phyloP scores from a whole-genome alignment of 2,888 invertebrate genomes.

The Zelleria hepariella region DNA sequence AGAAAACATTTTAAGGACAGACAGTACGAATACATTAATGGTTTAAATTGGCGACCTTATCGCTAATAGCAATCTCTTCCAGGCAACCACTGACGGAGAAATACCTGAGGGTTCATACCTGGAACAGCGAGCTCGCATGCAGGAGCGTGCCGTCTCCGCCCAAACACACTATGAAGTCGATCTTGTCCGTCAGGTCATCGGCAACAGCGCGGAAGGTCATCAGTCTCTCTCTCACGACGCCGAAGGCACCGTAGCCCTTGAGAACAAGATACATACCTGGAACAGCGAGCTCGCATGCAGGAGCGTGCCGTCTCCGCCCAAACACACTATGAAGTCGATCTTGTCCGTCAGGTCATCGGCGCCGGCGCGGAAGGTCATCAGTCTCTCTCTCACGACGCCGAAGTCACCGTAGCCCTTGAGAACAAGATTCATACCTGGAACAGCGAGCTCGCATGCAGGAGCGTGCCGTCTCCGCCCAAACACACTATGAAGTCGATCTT shows the following conservation, averaged over 20 bases:
- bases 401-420: slow-evolving; percentile 84
- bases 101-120: too few species aligned
- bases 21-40: too few species aligned
- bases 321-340: slow-evolving; percentile 96
- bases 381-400: slow-evolving; percentile 81
- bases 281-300: slow-evolving; percentile 95
- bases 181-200: slow-evolving; percentile 95
- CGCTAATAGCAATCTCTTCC: too few species aligned
- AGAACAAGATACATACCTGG: slow-evolving; percentile 76
- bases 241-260: slow-evolving; percentile 81
- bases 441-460: slow-evolving; percentile 93
- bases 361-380: slow-evolving; percentile 90
- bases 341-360: slow-evolving; percentile 96
- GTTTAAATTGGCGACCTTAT: too few species aligned
- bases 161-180: slow-evolving; percentile 96
- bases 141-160: slow-evolving; percentile 98
- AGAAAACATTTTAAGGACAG: too few species aligned
- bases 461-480: slow-evolving; percentile 96
- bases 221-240: slow-evolving; percentile 83
- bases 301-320: slow-evolving; percentile 97
- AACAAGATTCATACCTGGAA: slow-evolving; percentile 81
- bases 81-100: too few species aligned
- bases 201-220: slow-evolving; percentile 91
- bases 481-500: slow-evolving; percentile 98
- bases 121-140: slow-evolving; percentile 94